A percentile compares a stretch with the other conserved stretches of the same genome.
Conservation (phyloP, 2,113 vertebrate genomes). For the Tretioscincus oriximinensis region DNA sequence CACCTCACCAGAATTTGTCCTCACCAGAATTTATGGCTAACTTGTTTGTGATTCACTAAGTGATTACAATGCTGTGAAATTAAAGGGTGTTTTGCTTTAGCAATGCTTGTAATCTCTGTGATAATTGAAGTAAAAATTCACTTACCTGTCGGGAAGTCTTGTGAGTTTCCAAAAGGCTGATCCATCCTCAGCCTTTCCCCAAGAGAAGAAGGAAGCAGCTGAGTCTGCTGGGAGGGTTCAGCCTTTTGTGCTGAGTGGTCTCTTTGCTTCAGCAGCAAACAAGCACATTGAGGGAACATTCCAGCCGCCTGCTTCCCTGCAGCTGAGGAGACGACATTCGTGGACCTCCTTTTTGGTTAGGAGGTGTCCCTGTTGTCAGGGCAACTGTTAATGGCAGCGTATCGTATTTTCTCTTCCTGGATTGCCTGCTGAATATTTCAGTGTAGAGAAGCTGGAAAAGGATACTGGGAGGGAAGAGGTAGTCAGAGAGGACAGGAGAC, state of each 20-base stretch:
- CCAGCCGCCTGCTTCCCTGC: conserved; percentile 50
- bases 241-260: conserved; percentile 27
- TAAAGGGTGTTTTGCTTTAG: conserved; percentile 1
- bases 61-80: conserved; percentile 28
- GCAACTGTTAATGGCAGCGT: conserved; percentile 75
- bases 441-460: conserved; percentile 57
- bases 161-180: conserved; percentile 23
- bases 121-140: conserved; percentile 35
- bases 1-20: not conserved
- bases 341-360: conserved; percentile 63
- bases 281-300: conserved; percentile 48
- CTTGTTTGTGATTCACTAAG: conserved; percentile 45
- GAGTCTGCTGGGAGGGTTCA: conserved; percentile 32
- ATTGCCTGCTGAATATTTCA: conserved; percentile 80
- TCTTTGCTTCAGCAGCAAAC: conserved; percentile 42
- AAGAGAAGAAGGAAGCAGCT: conserved; percentile 58
- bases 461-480: conserved; percentile 51
- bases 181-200: conserved; percentile 50
- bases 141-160: conserved; percentile 25
- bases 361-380: conserved; percentile 82
- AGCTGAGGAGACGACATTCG: conserved; percentile 48
- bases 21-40: not conserved
- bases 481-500: conserved; percentile 50
- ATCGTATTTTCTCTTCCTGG: conserved; percentile 75
- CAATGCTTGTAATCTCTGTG: conserved; percentile 2